phyloP scores from a whole-genome alignment of 1,140 invertebrate genomes.

The Dryas iulia region DNA sequence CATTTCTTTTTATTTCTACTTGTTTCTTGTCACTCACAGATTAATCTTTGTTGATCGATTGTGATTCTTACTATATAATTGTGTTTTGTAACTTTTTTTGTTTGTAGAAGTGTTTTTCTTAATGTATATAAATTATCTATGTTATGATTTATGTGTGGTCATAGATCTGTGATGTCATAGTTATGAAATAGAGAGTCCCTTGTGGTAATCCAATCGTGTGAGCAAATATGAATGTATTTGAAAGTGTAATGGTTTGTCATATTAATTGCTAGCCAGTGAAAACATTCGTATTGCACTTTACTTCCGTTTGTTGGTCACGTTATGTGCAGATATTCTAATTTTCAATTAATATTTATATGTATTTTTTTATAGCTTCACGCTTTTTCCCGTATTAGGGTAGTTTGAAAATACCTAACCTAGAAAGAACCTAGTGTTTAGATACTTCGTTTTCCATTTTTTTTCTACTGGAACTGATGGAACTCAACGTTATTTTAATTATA shows the following conservation, averaged over 20 bases:
- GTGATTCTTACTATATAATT: background rate
- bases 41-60: background rate
- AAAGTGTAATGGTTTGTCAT: conserved; percentile 1
- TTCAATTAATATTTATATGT: background rate
- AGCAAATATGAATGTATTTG: background rate
- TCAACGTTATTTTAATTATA: too few species aligned
- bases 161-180: background rate
- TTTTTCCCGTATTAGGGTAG: too few species aligned
- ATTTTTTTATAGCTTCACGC: too few species aligned
- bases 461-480: too few species aligned
- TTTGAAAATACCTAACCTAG: too few species aligned
- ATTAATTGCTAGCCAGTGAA: conserved; percentile 24
- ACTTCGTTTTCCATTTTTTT: too few species aligned
- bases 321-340: background rate
- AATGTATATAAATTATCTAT: background rate
- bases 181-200: background rate
- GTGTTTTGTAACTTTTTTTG: background rate
- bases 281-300: conserved; percentile 12
- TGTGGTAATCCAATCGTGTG: background rate
- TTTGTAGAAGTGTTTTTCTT: background rate
- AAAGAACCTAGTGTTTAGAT: too few species aligned
- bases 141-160: background rate
- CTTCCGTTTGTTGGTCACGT: conserved; percentile 24
- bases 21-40: conserved; percentile 1
- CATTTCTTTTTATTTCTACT: conserved; percentile 4